Conservation (phyloP, 1,140 invertebrate species). For the Maniola jurtina region DNA sequence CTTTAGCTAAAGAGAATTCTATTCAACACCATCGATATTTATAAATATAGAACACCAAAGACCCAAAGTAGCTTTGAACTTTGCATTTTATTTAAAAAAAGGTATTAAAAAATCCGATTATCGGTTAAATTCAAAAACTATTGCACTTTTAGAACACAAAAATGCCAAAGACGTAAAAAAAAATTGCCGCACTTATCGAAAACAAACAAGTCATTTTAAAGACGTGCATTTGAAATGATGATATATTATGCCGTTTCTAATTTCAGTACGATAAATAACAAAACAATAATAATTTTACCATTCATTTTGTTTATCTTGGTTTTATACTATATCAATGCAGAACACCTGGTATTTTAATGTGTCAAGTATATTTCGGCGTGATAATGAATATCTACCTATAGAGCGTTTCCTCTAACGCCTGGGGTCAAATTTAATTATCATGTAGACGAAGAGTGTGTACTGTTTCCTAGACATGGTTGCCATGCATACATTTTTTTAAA, state of each 20-base stretch:
- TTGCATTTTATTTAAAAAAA: too few relatives aligned
- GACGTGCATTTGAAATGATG: too few relatives aligned
- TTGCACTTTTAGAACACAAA: too few relatives aligned
- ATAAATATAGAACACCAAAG: not conserved
- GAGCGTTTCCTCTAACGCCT: conserved; percentile 49
- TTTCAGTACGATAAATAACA: too few relatives aligned
- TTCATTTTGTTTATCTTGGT: not conserved
- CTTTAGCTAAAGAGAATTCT: conserved; percentile 28
- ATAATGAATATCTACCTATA: conserved; percentile 52
- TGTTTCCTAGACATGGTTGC: conserved; percentile 3
- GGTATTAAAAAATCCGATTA: too few relatives aligned
- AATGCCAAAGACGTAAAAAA: too few relatives aligned
- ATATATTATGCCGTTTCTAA: too few relatives aligned
- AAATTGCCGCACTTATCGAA: too few relatives aligned
- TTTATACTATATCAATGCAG: conserved; percentile 15
- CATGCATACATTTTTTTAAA: not conserved
- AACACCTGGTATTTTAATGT: conserved; percentile 44
- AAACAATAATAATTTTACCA: not conserved
- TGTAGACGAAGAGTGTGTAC: conserved; percentile 47
- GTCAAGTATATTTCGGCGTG: conserved; percentile 50
- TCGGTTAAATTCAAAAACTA: too few relatives aligned
- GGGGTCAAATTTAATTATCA: conserved; percentile 70
- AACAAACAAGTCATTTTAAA: too few relatives aligned
- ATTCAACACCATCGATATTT: not conserved
- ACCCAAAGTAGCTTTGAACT: not conserved